Conservation (phyloP, 2,797 vertebrate genomes). For the Fringilla coelebs region DNA sequence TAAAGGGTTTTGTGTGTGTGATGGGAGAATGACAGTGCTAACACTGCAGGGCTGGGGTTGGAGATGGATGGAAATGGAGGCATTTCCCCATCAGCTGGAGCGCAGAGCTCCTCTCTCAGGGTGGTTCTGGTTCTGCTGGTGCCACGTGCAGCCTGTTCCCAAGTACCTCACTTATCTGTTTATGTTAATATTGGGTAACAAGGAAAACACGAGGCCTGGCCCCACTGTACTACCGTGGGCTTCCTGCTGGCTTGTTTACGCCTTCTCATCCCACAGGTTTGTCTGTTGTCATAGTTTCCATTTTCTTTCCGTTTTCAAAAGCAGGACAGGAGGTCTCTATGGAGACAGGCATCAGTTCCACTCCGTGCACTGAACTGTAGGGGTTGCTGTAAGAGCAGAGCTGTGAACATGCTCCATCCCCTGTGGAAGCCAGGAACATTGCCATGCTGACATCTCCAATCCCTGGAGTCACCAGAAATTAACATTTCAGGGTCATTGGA, state of each 20-base stretch:
- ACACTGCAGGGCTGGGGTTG: fast-evolving
- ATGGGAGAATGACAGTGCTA: too few relatives aligned
- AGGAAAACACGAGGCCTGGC: conserved; percentile 25
- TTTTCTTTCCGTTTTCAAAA: conserved; percentile 7
- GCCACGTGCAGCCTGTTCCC: not conserved
- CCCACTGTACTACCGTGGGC: conserved; percentile 6
- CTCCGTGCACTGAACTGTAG: conserved; percentile 32
- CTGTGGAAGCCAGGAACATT: not conserved
- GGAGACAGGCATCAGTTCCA: conserved; percentile 60
- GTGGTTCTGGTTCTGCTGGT: not conserved
- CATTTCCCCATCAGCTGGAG: not conserved
- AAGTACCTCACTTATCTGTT: not conserved
- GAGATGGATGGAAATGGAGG: not conserved
- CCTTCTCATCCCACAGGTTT: conserved; percentile 54
- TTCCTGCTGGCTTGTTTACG: conserved; percentile 57
- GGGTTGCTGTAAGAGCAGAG: conserved; percentile 60
- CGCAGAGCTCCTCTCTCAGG: fast-evolving
- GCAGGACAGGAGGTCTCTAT: conserved; percentile 58
- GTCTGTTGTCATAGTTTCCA: conserved; percentile 61
- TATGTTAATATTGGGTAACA: conserved; percentile 8
- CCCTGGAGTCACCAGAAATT: not conserved
- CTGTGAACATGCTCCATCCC: not conserved
- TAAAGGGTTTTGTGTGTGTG: not conserved
- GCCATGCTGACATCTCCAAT: not conserved
- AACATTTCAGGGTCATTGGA: not conserved